These are phyloP conservation scores for Meloidogyne chitwoodi DNA, from an alignment of 1,140 invertebrate genomes.

Conservation along the genomic window DNA sequence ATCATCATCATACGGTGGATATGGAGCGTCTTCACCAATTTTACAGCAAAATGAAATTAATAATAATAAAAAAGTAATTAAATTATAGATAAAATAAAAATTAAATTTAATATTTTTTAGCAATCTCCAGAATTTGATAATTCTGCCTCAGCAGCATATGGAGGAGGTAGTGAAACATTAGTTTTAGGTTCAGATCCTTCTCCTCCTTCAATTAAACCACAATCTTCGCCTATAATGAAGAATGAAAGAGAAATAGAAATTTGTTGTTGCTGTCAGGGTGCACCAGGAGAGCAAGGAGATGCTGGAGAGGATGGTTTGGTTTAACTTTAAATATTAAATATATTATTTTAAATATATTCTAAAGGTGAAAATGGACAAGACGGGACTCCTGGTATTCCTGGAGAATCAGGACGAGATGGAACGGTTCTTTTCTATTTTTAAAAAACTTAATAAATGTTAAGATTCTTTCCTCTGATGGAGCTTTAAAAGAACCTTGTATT, in stretches of 20 bases:
- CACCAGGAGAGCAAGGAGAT: constrained; percentile 32
- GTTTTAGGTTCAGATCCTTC: not conserved
- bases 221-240: not conserved
- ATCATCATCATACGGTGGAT: constrained; percentile 19
- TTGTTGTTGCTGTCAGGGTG: constrained; percentile 25
- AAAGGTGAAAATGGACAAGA: not conserved
- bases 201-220: constrained; percentile 24
- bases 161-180: not conserved
- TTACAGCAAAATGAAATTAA: not conserved
- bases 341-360: not conserved
- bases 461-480: constrained; percentile 29
- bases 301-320: constrained; percentile 24
- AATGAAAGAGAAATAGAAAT: not conserved
- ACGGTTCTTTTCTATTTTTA: not conserved
- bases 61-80: constrained; percentile 4
- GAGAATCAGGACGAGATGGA: constrained; percentile 29
- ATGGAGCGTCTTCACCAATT: constrained; percentile 5
- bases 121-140: not conserved
- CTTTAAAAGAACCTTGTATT: constrained; percentile 39
- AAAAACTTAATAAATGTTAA: not conserved
- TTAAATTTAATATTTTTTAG: not conserved
- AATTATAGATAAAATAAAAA: not conserved
- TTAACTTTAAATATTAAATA: not conserved
- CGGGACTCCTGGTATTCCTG: constrained; percentile 4
- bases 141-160: not conserved